phyloP scores from a whole-genome alignment of 2,113 vertebrate species.

The Symphodus melops region DNA sequence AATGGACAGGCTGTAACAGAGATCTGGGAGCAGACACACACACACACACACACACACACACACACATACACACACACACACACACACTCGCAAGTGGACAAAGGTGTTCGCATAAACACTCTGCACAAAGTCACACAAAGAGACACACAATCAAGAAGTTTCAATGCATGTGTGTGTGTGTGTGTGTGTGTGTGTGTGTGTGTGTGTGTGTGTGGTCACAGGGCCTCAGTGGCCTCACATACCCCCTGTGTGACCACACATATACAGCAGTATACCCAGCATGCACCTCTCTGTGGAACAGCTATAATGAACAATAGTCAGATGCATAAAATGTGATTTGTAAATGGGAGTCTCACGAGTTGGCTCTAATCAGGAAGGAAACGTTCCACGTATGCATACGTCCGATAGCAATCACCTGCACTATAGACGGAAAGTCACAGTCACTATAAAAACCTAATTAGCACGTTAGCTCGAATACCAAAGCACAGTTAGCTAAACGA shows the following conservation, averaged over 20 bases:
- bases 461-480: no score
- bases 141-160: constrained; percentile 27
- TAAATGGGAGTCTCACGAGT: background rate
- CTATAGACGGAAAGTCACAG: no score
- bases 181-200: constrained; percentile 39
- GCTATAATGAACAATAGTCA: background rate
- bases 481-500: no score
- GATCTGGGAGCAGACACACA: constrained; percentile 52
- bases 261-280: constrained; percentile 2
- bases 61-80: constrained; percentile 28
- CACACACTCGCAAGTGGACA: constrained; percentile 32
- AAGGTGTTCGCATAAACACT: constrained; percentile 26
- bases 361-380: background rate
- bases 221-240: constrained; percentile 14
- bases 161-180: no score
- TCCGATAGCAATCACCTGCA: background rate
- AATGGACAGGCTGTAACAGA: constrained; percentile 78
- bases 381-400: background rate
- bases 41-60: constrained; percentile 21
- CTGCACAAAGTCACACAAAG: constrained; percentile 7
- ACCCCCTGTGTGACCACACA: constrained; percentile 35
- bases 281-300: constrained; percentile 7
- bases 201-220: constrained; percentile 26
- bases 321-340: background rate
- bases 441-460: no score